Evolutionary conservation across 2,888 invertebrate species (phyloP), one percentile per base, ranked within the genome.

Genomic region (Tenthredo amoena): DNA sequence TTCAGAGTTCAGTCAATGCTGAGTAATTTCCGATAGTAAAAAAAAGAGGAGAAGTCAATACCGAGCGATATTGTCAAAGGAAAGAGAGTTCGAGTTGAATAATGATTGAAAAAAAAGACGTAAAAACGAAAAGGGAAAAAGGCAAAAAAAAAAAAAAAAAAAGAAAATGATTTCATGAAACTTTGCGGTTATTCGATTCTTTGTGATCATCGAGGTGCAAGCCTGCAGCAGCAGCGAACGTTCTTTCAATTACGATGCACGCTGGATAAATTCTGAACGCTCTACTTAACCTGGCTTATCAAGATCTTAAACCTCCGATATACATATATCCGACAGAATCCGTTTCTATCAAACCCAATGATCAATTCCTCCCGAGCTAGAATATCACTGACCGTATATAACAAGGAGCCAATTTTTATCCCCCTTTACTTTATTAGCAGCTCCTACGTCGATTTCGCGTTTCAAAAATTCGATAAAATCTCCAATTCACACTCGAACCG

Each of bases 251-350:
- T 74, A 74, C 72, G 72, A 74, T 74, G 72, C 72, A 74, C 72
- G 40, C 72, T 21, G 40, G 72, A 74, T 74, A 74, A 74, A 74
- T 74, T 88, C 84, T 86, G 86, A 89, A 87, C 87, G 86, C 87
- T 86, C 86, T 87, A 87, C 85, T 89, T 88, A 88, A 87, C 85
- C 85, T 85, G 85, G 10, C 72, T 74, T 74, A 74, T 74, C 72
- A 43, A 74, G 72, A 74, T 74, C 72, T 74, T 43, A 74, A 74
- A 26, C 72, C 34, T 74, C 15, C 43, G 72, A 74, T 74, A 43
- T 74, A 43, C 68, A 68, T 34, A 68, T 68, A 68, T 68, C 31
- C 68, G 68, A 68, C 68, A 68, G 68, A 68, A 74, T 74, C 72
- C 43, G 72, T 74, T 43, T 74, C 72, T 74, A 74, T 68, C 68